Percentiles rank a stretch among this genome's conserved stretches.
Conservation (phyloP, 2,113 vertebrate species). For the Eupsittula cactorum region DNA sequence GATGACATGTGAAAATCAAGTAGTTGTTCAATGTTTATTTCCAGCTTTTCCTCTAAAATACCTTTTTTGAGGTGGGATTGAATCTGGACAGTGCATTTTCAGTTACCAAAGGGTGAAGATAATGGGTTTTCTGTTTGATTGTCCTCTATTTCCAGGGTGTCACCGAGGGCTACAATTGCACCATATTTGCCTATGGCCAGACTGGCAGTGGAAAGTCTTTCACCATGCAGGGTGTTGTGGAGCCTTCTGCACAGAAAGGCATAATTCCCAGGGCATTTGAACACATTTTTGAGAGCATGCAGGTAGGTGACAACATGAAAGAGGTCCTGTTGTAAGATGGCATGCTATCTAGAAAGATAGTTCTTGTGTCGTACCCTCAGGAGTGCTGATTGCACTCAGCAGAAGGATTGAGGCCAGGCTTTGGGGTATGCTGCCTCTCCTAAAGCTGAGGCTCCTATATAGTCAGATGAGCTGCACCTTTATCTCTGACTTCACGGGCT, state of each 20-base stretch:
- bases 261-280: slow-evolving; percentile 89
- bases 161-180: slow-evolving; percentile 90
- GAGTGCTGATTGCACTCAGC: rapidly evolving
- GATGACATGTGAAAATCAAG: not conserved
- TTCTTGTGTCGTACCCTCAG: not conserved
- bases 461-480: not conserved
- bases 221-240: slow-evolving; percentile 86
- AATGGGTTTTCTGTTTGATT: not conserved
- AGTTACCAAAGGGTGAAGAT: not conserved
- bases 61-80: not conserved
- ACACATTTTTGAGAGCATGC: slow-evolving; percentile 88
- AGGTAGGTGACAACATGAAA: slow-evolving; percentile 75
- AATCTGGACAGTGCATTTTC: not conserved
- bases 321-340: not conserved
- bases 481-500: not conserved
- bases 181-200: slow-evolving; percentile 91
- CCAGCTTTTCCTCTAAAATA: not conserved
- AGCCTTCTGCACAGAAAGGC: slow-evolving; percentile 80
- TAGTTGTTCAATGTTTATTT: not conserved
- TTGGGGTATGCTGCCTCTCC: not conserved
- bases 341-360: not conserved
- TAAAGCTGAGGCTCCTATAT: rapidly evolving
- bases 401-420: not conserved
- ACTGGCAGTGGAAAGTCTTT: slow-evolving; percentile 93
- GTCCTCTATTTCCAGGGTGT: slow-evolving; percentile 77